Evolutionary conservation across 2,888 invertebrate species (phyloP).

Genomic region (Chelonus formosanus): DNA sequence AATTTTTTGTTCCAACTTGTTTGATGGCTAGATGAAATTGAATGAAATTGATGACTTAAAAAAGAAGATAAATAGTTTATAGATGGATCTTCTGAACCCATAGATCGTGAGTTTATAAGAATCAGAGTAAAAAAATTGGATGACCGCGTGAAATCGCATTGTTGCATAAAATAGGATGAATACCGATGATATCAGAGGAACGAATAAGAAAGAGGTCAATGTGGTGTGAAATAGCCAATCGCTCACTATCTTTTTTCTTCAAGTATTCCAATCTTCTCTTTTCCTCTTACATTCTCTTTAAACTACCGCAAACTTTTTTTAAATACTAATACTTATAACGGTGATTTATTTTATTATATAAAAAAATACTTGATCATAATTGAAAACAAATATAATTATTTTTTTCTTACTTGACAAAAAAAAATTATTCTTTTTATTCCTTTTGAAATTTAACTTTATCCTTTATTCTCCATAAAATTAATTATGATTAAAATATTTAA

Average conservation of each 20-base stretch:
- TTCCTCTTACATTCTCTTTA: neutral
- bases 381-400: too few relatives aligned
- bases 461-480: too few relatives aligned
- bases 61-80: constrained; percentile 19
- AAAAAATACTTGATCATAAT: too few relatives aligned
- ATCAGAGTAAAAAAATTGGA: constrained; percentile 39
- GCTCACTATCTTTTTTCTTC: constrained; percentile 40
- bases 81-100: constrained; percentile 18
- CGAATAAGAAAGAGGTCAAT: constrained; percentile 47
- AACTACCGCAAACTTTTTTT: too few relatives aligned
- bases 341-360: too few relatives aligned
- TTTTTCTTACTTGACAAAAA: too few relatives aligned
- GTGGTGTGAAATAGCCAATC: constrained; percentile 57
- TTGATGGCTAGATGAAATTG: neutral
- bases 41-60: neutral
- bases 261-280: constrained; percentile 15
- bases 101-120: constrained; percentile 16
- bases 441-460: too few relatives aligned
- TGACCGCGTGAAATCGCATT: constrained; percentile 49
- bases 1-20: constrained; percentile 9
- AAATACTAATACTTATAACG: too few relatives aligned
- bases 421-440: too few relatives aligned
- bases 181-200: constrained; percentile 34
- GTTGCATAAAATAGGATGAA: constrained; percentile 50
- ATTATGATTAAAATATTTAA: too few relatives aligned